A percentile compares a stretch with the other conserved stretches of the same genome.
Conservation (phyloP, 2,888 invertebrate species). For the Lissocephala sabroskyi region DNA sequence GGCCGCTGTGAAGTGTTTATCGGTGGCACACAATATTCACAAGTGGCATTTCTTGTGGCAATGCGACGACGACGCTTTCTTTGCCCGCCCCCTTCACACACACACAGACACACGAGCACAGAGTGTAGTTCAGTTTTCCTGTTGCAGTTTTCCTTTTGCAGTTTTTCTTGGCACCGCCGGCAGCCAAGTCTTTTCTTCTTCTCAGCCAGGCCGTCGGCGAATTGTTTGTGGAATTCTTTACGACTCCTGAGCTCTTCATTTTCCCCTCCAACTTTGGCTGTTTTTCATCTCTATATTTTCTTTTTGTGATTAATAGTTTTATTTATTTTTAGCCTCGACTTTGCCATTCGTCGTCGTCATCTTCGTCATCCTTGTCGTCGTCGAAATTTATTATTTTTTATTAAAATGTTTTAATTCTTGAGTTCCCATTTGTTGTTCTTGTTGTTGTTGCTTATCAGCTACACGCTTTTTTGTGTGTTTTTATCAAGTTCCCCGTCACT, state of each 20-base stretch:
- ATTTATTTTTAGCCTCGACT: conserved; percentile 68
- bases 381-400: conserved; percentile 59
- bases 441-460: conserved; percentile 42
- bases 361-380: conserved; percentile 20
- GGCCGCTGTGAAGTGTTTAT: conserved; percentile 73
- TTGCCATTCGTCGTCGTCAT: conserved; percentile 40
- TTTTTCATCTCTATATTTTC: no score
- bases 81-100: conserved; percentile 29
- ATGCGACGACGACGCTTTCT: conserved; percentile 27
- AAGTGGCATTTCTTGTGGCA: conserved; percentile 67
- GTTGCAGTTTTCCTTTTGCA: conserved; percentile 51
- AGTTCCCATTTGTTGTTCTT: conserved; percentile 15
- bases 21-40: conserved; percentile 70
- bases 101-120: conserved; percentile 12
- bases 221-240: conserved; percentile 64
- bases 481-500: conserved; percentile 54
- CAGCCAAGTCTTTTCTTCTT: conserved; percentile 17
- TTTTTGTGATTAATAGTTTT: conserved; percentile 64
- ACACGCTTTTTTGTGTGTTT: conserved; percentile 25
- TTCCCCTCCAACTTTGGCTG: conserved; percentile 33
- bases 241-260: conserved; percentile 52
- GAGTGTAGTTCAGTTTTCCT: conserved; percentile 28
- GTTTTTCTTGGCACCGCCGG: conserved; percentile 45
- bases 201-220: conserved; percentile 33
- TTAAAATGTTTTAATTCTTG: conserved; percentile 58